Evolutionary conservation across 2,888 invertebrate species (phyloP).

Genomic region (Gymnocheta viridis): DNA sequence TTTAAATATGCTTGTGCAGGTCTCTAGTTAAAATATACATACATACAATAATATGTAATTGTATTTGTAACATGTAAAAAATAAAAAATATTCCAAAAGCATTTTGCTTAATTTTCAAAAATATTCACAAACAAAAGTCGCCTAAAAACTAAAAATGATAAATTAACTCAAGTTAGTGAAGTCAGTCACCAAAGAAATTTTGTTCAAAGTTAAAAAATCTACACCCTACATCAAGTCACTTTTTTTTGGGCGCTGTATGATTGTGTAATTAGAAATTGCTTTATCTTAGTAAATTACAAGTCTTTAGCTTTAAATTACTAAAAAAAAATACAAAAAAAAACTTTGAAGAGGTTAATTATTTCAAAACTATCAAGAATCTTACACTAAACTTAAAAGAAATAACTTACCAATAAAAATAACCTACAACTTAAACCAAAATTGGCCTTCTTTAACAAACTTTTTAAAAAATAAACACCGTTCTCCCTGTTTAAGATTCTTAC

Average conservation of each 20-base stretch:
- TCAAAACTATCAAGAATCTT: not conserved
- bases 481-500: constrained; percentile 38
- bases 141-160: not conserved
- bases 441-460: constrained; percentile 61
- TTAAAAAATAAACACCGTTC: not conserved
- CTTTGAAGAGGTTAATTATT: not conserved
- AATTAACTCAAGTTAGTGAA: too few species aligned
- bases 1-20: too few species aligned
- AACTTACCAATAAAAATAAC: constrained; percentile 6
- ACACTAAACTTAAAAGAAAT: not conserved
- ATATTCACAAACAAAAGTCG: not conserved
- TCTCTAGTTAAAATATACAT: too few species aligned
- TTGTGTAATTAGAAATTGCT: constrained; percentile 10
- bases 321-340: not conserved
- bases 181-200: not conserved
- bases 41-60: too few species aligned
- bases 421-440: constrained; percentile 57
- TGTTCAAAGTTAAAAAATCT: not conserved
- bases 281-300: constrained; percentile 4
- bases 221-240: not conserved
- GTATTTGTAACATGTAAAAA: too few species aligned
- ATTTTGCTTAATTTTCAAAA: not conserved
- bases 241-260: not conserved
- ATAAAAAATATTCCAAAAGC: too few species aligned
- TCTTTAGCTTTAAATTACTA: constrained; percentile 21